Base-by-base conservation (phyloP, 1,140 invertebrate species). In the Nymphalis io region DNA sequence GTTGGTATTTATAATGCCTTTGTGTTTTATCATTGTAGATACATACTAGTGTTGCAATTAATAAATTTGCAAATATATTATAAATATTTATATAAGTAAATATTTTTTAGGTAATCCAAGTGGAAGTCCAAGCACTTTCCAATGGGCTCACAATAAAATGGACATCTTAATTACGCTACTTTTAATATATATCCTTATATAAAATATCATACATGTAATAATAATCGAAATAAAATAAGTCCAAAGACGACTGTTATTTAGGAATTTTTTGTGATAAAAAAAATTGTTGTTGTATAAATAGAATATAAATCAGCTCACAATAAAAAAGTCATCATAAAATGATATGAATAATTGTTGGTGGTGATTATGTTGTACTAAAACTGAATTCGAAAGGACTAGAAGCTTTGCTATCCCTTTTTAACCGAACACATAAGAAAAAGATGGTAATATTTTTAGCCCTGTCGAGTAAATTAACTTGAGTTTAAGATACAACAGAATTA, bases 51-150 rank as follows among this genome's bases (percentile, higher is more conserved):
- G 39, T 59, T 65, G n/a, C 23, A 63, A 60, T 60, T 51, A 65
- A 62, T 39, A 60, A 27, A 57, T 67, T 72, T 53, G 42, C 55
- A 74, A 33, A 71, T 78, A 72, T 63, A 71, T 69, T 79, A 66
- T 79, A 78, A 75, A 78, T 85, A 86, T 84, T 88, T 85, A 89
- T 85, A 66, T 73, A 82, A 74, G 79, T 72, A 79, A 82, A 89
- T 88, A 82, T 89, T 90, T 91, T 91, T 85, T 91, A 91, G 89
- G 89, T 91, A 91, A 91, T 76, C 89, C 89, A 85, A 91, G 88
- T 84, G 89, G 89, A 90, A 87, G 89, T 87, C 72, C 88, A 82
- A 83, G 83, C 77, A 74, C 80, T 82, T 85, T 84, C 78, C 80
- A 79, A 85, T 84, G 87, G 84, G 80, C 84, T 85, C 83, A 80